Evolutionary conservation across 2,888 invertebrate species (phyloP).

Genomic region (Micropterix aruncella): DNA sequence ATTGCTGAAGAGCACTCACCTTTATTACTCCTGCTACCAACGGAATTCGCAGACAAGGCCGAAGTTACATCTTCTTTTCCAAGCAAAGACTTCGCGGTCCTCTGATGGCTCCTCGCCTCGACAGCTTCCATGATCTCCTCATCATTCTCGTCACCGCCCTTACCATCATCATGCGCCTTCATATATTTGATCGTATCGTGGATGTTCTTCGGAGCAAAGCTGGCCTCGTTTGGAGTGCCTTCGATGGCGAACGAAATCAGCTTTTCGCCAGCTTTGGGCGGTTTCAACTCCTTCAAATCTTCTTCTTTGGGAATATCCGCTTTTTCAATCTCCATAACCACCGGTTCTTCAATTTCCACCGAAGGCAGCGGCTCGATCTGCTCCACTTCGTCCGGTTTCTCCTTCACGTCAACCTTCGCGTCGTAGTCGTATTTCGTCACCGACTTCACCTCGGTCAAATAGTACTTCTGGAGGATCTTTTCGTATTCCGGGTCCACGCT

Average conservation of each 20-base stretch:
- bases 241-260: slow-evolving; percentile 35
- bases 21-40: slow-evolving; percentile 34
- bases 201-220: slow-evolving; percentile 35
- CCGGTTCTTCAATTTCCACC: slow-evolving; percentile 24
- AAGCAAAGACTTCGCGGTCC: slow-evolving; percentile 26
- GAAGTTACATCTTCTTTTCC: slow-evolving; percentile 39
- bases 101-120: slow-evolving; percentile 36
- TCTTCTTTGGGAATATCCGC: slow-evolving; percentile 19
- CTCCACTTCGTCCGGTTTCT: slow-evolving; percentile 13
- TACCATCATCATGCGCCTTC: slow-evolving; percentile 33
- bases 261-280: slow-evolving; percentile 37
- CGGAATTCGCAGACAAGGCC: slow-evolving; percentile 45
- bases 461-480: slow-evolving; percentile 39
- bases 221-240: slow-evolving; percentile 31
- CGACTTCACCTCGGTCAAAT: slow-evolving; percentile 46
- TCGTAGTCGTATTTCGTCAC: slow-evolving; percentile 27
- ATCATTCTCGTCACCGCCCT: slow-evolving; percentile 32
- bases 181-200: slow-evolving; percentile 39
- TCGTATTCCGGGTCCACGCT: slow-evolving; percentile 45
- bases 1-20: slow-evolving; percentile 21
- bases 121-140: slow-evolving; percentile 46
- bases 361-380: slow-evolving; percentile 22
- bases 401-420: slow-evolving; percentile 19
- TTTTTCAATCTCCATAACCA: slow-evolving; percentile 16
- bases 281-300: slow-evolving; percentile 23